Base-by-base conservation (phyloP, 2,888 invertebrate species). In the Acrobasis consociella region DNA sequence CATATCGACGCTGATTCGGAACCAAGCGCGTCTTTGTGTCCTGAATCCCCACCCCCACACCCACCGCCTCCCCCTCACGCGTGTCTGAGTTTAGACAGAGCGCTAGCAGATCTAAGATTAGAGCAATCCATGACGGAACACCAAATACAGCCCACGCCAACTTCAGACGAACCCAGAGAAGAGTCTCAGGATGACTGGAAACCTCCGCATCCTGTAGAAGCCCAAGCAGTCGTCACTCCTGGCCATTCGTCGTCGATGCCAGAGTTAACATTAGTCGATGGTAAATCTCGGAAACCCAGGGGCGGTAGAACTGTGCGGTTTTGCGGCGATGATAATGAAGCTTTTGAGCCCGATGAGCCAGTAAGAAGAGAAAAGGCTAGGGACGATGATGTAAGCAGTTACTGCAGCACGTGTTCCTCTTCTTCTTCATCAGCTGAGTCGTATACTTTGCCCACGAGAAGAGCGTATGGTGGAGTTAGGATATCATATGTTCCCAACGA, bases 401-500 rank as follows among this genome's bases (percentile, higher is more conserved):
- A 96, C 82, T 95, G 96, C 78, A 98, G 98, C 84, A 98, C 98
- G 50, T 98, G 98, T 13, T 98, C 98, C 70, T 97, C 97, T 0
- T 97, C 97, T 37, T 97, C 97, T 15, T 97, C 97, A 61, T 97
- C 97, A 69, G 97, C 97, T 70, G 95, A 97, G 76, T 96, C 97
- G 69, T 97, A 97, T 84, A 96, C 97, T 67, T 89, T 97, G 74
- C 97, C 97, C 5, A 95, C 97, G 50, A 90, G 97, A 71, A 93
- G 97, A 64, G 96, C 97, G 60, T 97, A 97, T 81, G 97, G 97
- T 62, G 97, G 97, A 50, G 97, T 97, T 13, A 91, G 98, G 71
- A 97, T 98, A 75, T 97, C 97, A 10, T 98, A 98, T 88, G 98
- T 98, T 69, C 98, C 98, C 72, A 98, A 97, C 85, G 98, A 97